Percentiles rank a stretch among this genome's conserved stretches.
Evolutionary conservation across 2,888 invertebrate species (phyloP).

Genomic region (Strigamia transsilvanica): DNA sequence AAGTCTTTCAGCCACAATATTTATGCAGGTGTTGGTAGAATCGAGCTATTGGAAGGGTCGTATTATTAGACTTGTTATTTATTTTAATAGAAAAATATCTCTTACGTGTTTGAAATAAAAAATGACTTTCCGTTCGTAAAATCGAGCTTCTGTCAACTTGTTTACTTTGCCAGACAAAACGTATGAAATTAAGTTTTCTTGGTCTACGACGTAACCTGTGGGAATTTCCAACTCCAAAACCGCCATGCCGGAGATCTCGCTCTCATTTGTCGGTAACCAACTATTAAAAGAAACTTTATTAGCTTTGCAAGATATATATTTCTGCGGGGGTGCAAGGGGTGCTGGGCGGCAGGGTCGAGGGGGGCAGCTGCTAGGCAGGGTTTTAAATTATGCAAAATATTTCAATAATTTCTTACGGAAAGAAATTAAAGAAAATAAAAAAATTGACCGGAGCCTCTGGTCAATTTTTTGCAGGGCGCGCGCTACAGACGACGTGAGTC

Average conservation of each 20-base stretch:
- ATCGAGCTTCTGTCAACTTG: conserved; percentile 85
- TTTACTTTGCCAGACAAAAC: conserved; percentile 80
- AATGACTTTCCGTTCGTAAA: conserved; percentile 80
- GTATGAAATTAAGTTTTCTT: conserved; percentile 86
- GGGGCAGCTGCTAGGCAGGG: too few species aligned
- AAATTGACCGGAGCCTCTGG: too few species aligned
- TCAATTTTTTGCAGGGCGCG: too few species aligned
- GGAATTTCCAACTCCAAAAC: conserved; percentile 87
- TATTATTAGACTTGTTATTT: not conserved
- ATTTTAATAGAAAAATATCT: conserved; percentile 62
- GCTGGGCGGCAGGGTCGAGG: too few species aligned
- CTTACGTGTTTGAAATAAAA: conserved; percentile 93
- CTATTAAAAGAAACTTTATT: conserved; percentile 65
- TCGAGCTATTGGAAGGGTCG: conserved; percentile 73
- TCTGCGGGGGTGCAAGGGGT: too few species aligned
- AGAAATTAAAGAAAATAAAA: too few species aligned
- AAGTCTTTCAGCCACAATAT: conserved; percentile 94
- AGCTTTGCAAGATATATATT: too few species aligned
- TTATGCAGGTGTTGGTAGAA: conserved; percentile 83
- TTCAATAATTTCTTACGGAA: too few species aligned
- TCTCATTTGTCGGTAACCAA: conserved; percentile 81
- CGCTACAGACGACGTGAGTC: too few species aligned
- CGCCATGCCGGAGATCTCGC: conserved; percentile 85
- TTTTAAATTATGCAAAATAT: too few species aligned
- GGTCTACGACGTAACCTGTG: conserved; percentile 89